Percentiles rank a stretch among this genome's conserved stretches.
Evolutionary conservation across 1,140 invertebrate genomes (phyloP).

Genomic region (Anthonomus grandis): DNA sequence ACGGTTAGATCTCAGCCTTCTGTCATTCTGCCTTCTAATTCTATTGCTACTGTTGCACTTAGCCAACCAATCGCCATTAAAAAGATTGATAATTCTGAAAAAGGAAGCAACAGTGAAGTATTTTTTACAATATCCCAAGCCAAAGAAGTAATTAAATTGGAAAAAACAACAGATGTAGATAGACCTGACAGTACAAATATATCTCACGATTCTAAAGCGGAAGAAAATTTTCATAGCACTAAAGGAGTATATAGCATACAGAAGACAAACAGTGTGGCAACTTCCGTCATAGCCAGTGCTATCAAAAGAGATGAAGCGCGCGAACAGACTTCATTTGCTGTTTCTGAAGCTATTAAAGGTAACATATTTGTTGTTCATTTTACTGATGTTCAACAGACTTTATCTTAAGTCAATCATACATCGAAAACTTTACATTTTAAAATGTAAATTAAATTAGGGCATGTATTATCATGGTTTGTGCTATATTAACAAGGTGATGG

Average conservation of each 20-base stretch:
- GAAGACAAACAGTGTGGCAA: slow-evolving; percentile 41
- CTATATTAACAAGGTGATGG: no score
- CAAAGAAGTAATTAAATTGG: slow-evolving; percentile 30
- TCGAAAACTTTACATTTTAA: no score
- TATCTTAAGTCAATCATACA: no score
- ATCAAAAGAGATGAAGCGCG: slow-evolving; percentile 30
- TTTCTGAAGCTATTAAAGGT: slow-evolving; percentile 16
- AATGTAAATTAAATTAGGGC: no score
- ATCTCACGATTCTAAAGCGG: slow-evolving; percentile 19
- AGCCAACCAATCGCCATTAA: slow-evolving; percentile 45
- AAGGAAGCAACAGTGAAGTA: slow-evolving; percentile 38
- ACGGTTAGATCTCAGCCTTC: slow-evolving; percentile 41
- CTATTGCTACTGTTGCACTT: slow-evolving; percentile 41
- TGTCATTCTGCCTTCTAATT: slow-evolving; percentile 41
- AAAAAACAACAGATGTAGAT: slow-evolving; percentile 28
- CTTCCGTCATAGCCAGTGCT: slow-evolving; percentile 42
- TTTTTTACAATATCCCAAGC: slow-evolving; percentile 44
- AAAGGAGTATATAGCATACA: slow-evolving; percentile 33
- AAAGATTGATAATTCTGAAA: slow-evolving; percentile 40
- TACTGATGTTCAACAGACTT: no score
- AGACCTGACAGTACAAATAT: slow-evolving; percentile 42
- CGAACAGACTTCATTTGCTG: background rate
- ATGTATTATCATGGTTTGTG: no score
- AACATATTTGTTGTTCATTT: no score
- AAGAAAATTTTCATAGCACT: slow-evolving; percentile 26